Evolutionary conservation across 2,888 invertebrate species (phyloP).

Genomic region (Campopleginae sp.): DNA sequence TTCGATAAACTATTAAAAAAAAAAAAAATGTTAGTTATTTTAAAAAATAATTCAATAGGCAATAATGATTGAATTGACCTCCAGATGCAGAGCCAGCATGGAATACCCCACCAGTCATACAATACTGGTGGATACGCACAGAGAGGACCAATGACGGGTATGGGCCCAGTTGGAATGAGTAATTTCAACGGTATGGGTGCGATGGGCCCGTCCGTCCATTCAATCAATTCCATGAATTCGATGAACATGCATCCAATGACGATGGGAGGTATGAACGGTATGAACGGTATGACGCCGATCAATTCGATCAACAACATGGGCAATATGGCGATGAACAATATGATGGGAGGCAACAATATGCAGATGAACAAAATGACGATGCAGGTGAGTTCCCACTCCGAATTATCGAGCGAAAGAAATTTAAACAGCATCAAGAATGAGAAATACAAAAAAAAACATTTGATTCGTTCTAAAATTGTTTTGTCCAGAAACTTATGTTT

Average conservation of each 20-base stretch:
- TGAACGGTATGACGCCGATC: constrained; percentile 88
- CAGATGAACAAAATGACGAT: constrained; percentile 91
- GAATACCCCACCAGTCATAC: constrained; percentile 81
- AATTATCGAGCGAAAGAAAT: neutral
- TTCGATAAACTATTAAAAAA: too few species aligned
- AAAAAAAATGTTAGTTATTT: too few species aligned
- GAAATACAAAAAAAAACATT: neutral
- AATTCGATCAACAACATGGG: constrained; percentile 84
- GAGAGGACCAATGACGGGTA: constrained; percentile 84
- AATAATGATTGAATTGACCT: neutral
- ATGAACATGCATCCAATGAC: constrained; percentile 87
- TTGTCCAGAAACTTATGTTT: neutral
- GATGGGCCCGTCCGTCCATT: constrained; percentile 86
- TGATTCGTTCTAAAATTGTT: neutral
- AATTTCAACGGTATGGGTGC: constrained; percentile 89
- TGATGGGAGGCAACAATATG: constrained; percentile 85
- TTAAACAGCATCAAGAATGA: neutral
- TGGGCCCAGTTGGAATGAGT: constrained; percentile 89
- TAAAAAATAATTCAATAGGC: neutral
- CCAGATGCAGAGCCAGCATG: constrained; percentile 89
- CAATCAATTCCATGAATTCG: constrained; percentile 86
- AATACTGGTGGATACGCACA: constrained; percentile 79
- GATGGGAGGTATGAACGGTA: constrained; percentile 86
- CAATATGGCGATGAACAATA: constrained; percentile 88
- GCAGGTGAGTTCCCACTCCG: constrained; percentile 84